A percentile compares a stretch with the other conserved stretches of the same genome.
Evolutionary conservation across 2,797 vertebrate genomes (phyloP).

Genomic region (Tenualosa ilisha): DNA sequence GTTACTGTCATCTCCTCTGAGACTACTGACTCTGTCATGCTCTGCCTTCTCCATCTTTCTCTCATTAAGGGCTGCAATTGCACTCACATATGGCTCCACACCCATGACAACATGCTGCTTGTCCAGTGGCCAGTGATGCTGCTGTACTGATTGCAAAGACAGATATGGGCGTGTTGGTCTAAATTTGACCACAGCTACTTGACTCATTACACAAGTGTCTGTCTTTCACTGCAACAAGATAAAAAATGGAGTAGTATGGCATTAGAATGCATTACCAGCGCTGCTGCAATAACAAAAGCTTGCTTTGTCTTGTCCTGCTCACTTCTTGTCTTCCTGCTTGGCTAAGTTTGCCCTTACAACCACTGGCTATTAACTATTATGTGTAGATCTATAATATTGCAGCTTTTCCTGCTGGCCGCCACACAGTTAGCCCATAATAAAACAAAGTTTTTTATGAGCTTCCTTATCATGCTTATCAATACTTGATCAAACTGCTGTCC

Average conservation of each 20-base stretch:
- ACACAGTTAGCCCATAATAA: conserved; percentile 20
- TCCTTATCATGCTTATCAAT: conserved; percentile 47
- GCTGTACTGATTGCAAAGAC: too few relatives aligned
- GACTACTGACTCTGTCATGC: neutral
- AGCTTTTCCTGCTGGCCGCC: neutral
- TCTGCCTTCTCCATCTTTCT: neutral
- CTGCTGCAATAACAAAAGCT: neutral
- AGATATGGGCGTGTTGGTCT: neutral
- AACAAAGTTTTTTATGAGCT: conserved; percentile 41
- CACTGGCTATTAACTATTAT: neutral
- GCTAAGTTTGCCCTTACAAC: neutral
- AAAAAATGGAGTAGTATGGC: neutral
- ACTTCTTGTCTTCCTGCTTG: too few relatives aligned
- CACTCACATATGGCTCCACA: neutral
- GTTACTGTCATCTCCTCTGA: neutral
- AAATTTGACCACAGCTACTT: neutral
- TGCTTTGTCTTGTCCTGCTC: neutral
- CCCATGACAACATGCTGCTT: neutral
- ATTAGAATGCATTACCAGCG: neutral
- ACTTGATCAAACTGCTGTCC: conserved; percentile 34
- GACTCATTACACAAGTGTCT: neutral
- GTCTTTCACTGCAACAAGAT: neutral
- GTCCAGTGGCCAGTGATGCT: neutral
- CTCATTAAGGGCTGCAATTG: neutral
- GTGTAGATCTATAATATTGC: neutral